Percentiles rank a stretch among this genome's conserved stretches.
These are phyloP conservation scores for Apis florea DNA, from an alignment of 1,140 invertebrate species.

Conservation along the genomic window DNA sequence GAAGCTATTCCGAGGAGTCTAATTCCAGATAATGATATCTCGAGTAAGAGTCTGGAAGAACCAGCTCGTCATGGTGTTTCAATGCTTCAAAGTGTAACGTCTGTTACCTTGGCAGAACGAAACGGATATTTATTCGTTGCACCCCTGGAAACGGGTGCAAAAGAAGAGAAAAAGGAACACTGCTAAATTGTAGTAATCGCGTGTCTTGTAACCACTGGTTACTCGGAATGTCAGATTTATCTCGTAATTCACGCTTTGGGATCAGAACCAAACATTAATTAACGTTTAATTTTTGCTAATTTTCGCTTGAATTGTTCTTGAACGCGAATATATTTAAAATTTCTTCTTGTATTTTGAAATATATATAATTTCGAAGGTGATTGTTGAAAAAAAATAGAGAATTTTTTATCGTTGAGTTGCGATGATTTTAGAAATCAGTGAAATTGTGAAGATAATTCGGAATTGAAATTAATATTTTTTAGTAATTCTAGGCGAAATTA, in stretches of 20 bases:
- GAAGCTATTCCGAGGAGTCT: constrained; percentile 14
- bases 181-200: constrained; percentile 37
- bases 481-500: too few species aligned
- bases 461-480: neutral
- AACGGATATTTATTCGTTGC: constrained; percentile 1
- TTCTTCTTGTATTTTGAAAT: neutral
- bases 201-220: constrained; percentile 27
- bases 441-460: neutral
- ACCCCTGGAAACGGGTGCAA: neutral
- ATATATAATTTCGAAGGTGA: neutral
- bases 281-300: neutral
- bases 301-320: neutral
- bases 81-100: constrained; percentile 8
- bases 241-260: constrained; percentile 25
- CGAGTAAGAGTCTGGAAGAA: constrained; percentile 3
- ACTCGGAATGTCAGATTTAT: constrained; percentile 37
- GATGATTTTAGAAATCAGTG: too few species aligned
- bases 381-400: neutral
- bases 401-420: neutral
- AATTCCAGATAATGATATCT: constrained; percentile 33
- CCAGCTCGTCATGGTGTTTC: neutral
- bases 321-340: neutral
- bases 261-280: constrained; percentile 29
- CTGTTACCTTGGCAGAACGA: neutral
- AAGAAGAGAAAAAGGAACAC: neutral